Evolutionary conservation across 1,140 invertebrate genomes (phyloP).

Genomic region (Penaeus indicus): DNA sequence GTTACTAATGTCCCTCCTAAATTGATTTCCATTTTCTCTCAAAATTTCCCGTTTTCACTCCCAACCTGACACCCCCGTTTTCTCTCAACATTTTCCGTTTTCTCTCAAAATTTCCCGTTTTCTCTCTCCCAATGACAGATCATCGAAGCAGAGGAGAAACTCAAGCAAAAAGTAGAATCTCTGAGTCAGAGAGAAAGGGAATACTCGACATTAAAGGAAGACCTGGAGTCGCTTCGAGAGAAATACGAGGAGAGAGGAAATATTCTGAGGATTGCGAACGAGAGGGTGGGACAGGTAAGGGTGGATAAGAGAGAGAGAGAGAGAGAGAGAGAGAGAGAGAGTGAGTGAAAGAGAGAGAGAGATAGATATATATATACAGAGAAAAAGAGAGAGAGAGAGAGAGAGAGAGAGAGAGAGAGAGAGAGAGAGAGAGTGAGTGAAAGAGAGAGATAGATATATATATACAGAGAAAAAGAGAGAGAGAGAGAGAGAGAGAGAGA

Average conservation of each 20-base stretch:
- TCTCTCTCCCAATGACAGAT: constrained; percentile 26
- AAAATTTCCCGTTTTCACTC: too few relatives aligned
- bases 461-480: background rate
- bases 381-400: too few relatives aligned
- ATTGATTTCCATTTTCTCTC: too few relatives aligned
- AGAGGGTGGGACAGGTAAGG: constrained; percentile 43
- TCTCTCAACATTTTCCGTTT: too few relatives aligned
- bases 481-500: background rate
- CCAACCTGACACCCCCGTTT: too few relatives aligned
- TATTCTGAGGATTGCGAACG: constrained; percentile 31
- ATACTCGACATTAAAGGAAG: constrained; percentile 33
- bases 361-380: too few relatives aligned
- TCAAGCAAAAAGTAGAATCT: constrained; percentile 44
- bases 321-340: too few relatives aligned
- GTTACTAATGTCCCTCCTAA: too few relatives aligned
- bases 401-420: too few relatives aligned
- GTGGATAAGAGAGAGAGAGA: background rate
- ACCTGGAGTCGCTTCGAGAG: constrained; percentile 23
- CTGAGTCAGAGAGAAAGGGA: constrained; percentile 40
- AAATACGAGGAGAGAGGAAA: constrained; percentile 47
- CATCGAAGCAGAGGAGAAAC: constrained; percentile 42
- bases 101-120: background rate
- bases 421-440: too few relatives aligned
- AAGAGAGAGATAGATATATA: too few relatives aligned
- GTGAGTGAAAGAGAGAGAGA: too few relatives aligned